Percentiles rank a stretch among this genome's conserved stretches.
phyloP scores from a whole-genome alignment of 2,797 vertebrate genomes.

The Ctenosaura bakeri region DNA sequence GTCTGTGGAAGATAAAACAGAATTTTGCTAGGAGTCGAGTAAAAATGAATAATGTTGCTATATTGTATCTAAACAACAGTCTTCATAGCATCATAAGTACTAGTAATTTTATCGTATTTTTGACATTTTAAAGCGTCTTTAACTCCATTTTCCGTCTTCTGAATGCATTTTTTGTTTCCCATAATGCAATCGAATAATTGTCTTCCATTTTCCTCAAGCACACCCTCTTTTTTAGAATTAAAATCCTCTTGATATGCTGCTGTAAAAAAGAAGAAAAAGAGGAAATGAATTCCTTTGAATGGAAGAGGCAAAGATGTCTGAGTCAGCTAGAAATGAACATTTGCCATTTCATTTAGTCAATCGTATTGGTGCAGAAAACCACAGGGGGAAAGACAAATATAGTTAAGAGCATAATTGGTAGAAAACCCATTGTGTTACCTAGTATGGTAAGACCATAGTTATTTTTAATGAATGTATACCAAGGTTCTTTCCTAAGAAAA shows the following conservation, averaged over 20 bases:
- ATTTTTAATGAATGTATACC: not conserved
- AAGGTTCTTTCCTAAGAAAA: not conserved
- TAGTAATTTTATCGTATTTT: too few relatives aligned
- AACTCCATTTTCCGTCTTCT: not conserved
- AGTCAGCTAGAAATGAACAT: not conserved
- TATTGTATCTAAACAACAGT: too few relatives aligned
- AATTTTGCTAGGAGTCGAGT: too few relatives aligned
- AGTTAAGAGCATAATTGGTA: not conserved
- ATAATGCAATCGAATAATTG: not conserved
- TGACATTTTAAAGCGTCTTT: not conserved
- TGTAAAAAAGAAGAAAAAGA: not conserved
- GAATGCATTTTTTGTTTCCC: not conserved
- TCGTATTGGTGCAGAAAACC: not conserved
- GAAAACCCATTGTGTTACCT: not conserved
- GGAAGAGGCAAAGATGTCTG: not conserved
- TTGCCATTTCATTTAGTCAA: not conserved
- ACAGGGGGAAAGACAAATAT: not conserved
- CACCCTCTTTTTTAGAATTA: not conserved
- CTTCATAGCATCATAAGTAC: too few relatives aligned
- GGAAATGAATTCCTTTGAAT: slow-evolving; percentile 3
- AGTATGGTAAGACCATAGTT: not conserved
- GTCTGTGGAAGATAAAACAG: too few relatives aligned
- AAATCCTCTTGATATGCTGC: not conserved
- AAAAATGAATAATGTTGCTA: too few relatives aligned
- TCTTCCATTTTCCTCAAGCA: not conserved